Percentiles rank a stretch among this genome's conserved stretches.
Evolutionary conservation across 2,797 vertebrate genomes (phyloP).

Genomic region (Glyptemys insculpta): DNA sequence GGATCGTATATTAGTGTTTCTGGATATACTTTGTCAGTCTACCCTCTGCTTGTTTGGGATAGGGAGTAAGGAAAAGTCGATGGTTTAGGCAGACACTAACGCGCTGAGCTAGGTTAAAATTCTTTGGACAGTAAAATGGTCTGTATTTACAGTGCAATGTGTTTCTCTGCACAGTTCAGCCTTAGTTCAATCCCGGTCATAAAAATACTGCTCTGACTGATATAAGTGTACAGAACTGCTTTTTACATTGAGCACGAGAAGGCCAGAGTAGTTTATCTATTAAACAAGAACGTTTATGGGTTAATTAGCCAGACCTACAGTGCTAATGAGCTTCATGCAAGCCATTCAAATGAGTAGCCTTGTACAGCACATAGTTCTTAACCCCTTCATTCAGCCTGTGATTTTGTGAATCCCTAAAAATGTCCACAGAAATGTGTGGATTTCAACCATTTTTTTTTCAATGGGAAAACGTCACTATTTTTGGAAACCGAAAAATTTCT

Average conservation of each 20-base stretch:
- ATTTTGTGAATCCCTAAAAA: neutral
- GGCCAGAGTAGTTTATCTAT: slow-evolving; percentile 48
- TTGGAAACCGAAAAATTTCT: neutral
- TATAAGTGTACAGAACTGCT: slow-evolving; percentile 19
- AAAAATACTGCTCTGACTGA: slow-evolving; percentile 61
- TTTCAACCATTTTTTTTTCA: neutral
- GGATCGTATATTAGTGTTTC: neutral
- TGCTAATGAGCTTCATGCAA: slow-evolving; percentile 58
- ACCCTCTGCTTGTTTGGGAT: slow-evolving; percentile 23
- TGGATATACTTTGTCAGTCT: neutral
- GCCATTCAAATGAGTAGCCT: slow-evolving; percentile 44
- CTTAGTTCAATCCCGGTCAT: slow-evolving; percentile 59
- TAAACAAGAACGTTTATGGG: slow-evolving; percentile 18
- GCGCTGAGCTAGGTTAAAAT: slow-evolving; percentile 9
- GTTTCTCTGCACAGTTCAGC: slow-evolving; percentile 61
- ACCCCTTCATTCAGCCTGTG: neutral
- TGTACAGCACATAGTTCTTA: slow-evolving; percentile 31
- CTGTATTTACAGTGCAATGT: slow-evolving; percentile 40
- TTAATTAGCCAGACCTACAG: slow-evolving; percentile 53
- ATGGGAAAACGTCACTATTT: neutral
- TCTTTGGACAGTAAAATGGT: slow-evolving; percentile 35
- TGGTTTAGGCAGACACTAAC: slow-evolving; percentile 40
- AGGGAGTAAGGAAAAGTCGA: slow-evolving; percentile 18
- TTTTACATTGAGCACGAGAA: slow-evolving; percentile 29
- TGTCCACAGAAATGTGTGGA: neutral